These are phyloP conservation scores for Hylyphantes graminicola DNA, from an alignment of 1,140 invertebrate genomes.

Conservation along the genomic window DNA sequence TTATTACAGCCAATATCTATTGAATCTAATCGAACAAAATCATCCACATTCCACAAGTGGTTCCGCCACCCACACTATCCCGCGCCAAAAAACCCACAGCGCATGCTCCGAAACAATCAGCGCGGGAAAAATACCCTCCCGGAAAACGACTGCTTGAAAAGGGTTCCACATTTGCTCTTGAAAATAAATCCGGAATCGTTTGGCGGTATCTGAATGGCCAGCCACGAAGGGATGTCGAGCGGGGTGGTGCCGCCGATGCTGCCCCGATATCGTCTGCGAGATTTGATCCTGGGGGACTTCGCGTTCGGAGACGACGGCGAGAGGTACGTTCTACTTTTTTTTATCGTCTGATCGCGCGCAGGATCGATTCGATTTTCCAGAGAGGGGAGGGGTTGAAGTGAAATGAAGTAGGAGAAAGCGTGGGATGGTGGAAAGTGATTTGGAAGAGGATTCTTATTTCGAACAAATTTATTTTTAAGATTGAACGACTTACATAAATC, in stretches of 20 bases:
- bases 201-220: neutral
- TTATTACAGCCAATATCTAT: too few species aligned
- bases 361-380: too few species aligned
- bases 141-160: slow-evolving; percentile 1
- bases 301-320: slow-evolving; percentile 81
- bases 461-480: too few species aligned
- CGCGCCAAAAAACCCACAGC: neutral
- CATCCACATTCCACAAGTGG: slow-evolving; percentile 15
- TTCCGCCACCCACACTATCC: neutral
- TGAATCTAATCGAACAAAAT: too few species aligned
- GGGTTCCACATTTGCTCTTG: slow-evolving; percentile 5
- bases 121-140: slow-evolving; percentile 21
- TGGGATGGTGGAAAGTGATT: too few species aligned
- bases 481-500: too few species aligned
- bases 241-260: slow-evolving; percentile 65
- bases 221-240: slow-evolving; percentile 26
- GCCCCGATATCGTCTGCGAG: slow-evolving; percentile 79
- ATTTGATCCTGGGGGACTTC: slow-evolving; percentile 82
- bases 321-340: slow-evolving; percentile 71
- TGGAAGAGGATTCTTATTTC: too few species aligned
- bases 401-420: too few species aligned
- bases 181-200: neutral
- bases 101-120: slow-evolving; percentile 1
- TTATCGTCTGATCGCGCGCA: too few species aligned
- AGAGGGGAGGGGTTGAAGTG: too few species aligned